Evolutionary conservation across 35 echinoderm and acorn worm genomes (phyloP).

Genomic region (Chiridota heheva): DNA sequence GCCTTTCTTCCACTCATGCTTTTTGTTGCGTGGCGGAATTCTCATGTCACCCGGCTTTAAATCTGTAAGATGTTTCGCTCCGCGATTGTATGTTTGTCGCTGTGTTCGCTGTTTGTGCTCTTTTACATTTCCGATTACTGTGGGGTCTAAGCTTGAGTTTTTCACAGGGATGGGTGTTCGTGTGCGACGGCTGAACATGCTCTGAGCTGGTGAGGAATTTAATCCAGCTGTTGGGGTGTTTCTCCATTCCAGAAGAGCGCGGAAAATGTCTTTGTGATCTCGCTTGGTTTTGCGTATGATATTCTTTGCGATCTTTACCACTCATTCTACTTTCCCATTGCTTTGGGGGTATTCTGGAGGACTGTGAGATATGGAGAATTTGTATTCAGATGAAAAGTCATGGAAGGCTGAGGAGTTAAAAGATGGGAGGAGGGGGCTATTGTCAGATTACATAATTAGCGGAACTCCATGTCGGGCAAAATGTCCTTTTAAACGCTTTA

Average conservation of each 20-base stretch:
- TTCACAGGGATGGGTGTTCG: background rate
- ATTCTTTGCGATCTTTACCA: too few relatives aligned
- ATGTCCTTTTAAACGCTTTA: constrained; percentile 42
- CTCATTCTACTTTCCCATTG: background rate
- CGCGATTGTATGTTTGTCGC: constrained; percentile 30
- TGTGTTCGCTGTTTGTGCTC: background rate
- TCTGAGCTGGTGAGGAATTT: constrained; percentile 39
- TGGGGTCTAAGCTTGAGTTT: background rate
- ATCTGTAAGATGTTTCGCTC: constrained; percentile 33
- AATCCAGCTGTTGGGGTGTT: background rate
- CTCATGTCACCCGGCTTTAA: constrained; percentile 50
- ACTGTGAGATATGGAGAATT: too few relatives aligned
- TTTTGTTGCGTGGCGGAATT: constrained; percentile 33
- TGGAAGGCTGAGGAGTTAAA: too few relatives aligned
- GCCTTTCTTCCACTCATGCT: constrained; percentile 27
- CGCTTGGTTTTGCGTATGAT: too few relatives aligned
- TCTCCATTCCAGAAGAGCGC: background rate
- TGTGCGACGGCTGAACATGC: constrained; percentile 23
- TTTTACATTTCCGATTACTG: background rate
- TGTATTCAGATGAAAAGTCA: too few relatives aligned
- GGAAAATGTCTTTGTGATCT: constrained; percentile 8
- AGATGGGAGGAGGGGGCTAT: too few relatives aligned
- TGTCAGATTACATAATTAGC: constrained; percentile 35
- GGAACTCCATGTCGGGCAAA: constrained; percentile 65
- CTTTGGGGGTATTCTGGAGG: constrained; percentile 1